phyloP scores from a whole-genome alignment of 2,888 invertebrate genomes.

The Reticulitermes lucifugus region DNA sequence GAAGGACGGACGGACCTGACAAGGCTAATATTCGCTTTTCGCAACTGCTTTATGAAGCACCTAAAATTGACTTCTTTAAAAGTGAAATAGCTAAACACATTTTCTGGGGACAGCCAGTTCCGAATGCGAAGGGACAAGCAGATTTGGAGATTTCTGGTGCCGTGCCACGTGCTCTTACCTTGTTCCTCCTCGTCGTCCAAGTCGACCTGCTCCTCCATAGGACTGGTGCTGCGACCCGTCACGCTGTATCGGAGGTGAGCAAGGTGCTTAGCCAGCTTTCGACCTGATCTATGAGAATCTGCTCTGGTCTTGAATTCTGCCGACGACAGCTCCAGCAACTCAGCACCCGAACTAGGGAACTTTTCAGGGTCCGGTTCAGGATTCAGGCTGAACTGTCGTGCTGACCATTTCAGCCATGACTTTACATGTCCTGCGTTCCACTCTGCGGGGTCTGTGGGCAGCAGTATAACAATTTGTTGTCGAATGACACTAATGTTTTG shows the following conservation, averaged over 20 bases:
- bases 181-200: constrained; percentile 55
- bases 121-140: too few species aligned
- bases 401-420: constrained; percentile 74
- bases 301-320: constrained; percentile 72
- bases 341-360: constrained; percentile 70
- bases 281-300: constrained; percentile 66
- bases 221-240: constrained; percentile 71
- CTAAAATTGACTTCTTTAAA: too few species aligned
- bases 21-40: too few species aligned
- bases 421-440: constrained; percentile 71
- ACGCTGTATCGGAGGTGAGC: constrained; percentile 71
- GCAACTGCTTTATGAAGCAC: too few species aligned
- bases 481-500: not conserved
- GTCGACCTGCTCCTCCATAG: constrained; percentile 66
- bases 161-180: constrained; percentile 17
- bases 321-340: constrained; percentile 71
- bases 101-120: too few species aligned
- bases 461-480: not conserved
- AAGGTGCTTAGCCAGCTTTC: constrained; percentile 71
- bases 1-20: too few species aligned
- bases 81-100: too few species aligned
- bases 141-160: too few species aligned
- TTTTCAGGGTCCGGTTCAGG: constrained; percentile 66
- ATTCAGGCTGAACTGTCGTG: constrained; percentile 69
- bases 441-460: constrained; percentile 70